Percentiles rank a stretch among this genome's conserved stretches.
Conservation (phyloP, 2,888 invertebrate species). For the Drosophila prolongata region DNA sequence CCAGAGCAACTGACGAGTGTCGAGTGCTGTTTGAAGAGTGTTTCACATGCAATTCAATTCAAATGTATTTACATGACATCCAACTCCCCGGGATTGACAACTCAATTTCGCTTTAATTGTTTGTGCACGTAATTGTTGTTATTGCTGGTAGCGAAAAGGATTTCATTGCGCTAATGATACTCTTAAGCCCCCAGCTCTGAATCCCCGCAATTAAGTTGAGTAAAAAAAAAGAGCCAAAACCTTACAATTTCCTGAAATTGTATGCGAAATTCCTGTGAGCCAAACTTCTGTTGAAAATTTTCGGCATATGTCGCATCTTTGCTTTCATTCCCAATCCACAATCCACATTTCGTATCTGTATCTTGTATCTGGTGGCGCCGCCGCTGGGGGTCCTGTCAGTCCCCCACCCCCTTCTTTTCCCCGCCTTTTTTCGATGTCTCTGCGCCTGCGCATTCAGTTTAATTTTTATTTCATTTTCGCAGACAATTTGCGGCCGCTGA, state of each 20-base stretch:
- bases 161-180: slow-evolving; percentile 58
- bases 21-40: slow-evolving; percentile 44
- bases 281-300: slow-evolving; percentile 76
- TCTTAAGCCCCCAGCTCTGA: neutral
- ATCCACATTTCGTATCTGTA: slow-evolving; percentile 63
- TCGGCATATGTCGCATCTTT: slow-evolving; percentile 70
- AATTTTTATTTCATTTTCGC: slow-evolving; percentile 74
- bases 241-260: slow-evolving; percentile 52
- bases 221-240: neutral
- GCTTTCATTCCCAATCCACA: slow-evolving; percentile 43
- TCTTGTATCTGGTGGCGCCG: slow-evolving; percentile 74
- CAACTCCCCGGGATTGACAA: slow-evolving; percentile 51
- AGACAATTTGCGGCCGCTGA: slow-evolving; percentile 75
- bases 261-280: slow-evolving; percentile 63
- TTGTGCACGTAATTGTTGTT: slow-evolving; percentile 66
- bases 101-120: slow-evolving; percentile 75
- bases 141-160: slow-evolving; percentile 56
- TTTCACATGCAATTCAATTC: slow-evolving; percentile 43
- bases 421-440: slow-evolving; percentile 10
- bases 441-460: slow-evolving; percentile 70
- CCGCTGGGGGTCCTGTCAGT: slow-evolving; percentile 77
- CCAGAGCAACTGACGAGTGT: slow-evolving; percentile 42
- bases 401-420: slow-evolving; percentile 10
- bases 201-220: slow-evolving; percentile 23
- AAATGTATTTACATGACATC: slow-evolving; percentile 67